A percentile compares a stretch with the other conserved stretches of the same genome.
Evolutionary conservation across 2,113 vertebrate genomes (phyloP).

Genomic region (human): DNA sequence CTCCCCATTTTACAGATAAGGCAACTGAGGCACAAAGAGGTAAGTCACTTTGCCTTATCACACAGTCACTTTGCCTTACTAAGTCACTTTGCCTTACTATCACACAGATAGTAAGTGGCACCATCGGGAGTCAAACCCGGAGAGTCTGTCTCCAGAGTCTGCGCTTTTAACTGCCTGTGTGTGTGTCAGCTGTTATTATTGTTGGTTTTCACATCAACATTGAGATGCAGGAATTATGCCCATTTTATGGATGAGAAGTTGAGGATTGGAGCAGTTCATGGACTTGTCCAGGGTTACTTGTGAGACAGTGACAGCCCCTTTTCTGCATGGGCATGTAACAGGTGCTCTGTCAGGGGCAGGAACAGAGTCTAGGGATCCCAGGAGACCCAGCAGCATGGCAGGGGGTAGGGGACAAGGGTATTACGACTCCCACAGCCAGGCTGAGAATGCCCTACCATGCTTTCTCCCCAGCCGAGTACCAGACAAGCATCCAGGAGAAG

Average conservation of each 20-base stretch:
- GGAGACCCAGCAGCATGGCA: background rate
- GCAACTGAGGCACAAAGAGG: background rate
- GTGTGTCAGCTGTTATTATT: background rate
- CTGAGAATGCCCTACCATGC: background rate
- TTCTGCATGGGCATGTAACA: background rate
- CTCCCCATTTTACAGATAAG: background rate
- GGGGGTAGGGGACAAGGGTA: background rate
- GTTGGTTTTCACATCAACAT: background rate
- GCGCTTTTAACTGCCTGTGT: background rate
- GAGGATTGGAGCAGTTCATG: background rate
- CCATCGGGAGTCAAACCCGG: background rate
- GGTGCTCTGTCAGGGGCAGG: background rate
- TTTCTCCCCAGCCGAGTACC: conserved; percentile 90
- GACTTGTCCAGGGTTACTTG: background rate
- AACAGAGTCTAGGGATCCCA: background rate
- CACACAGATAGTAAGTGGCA: background rate
- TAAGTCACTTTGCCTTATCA: background rate
- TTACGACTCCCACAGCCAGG: background rate
- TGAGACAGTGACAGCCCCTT: background rate
- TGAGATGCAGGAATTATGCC: background rate
- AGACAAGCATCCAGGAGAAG: conserved; percentile 95
- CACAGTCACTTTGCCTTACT: background rate
- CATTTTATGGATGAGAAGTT: background rate
- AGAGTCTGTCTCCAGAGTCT: background rate
- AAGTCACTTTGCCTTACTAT: background rate